A percentile compares a stretch with the other conserved stretches of the same genome.
Conservation (phyloP, 64 coral and sea anemone species). For the Exaiptasia diaphana region DNA sequence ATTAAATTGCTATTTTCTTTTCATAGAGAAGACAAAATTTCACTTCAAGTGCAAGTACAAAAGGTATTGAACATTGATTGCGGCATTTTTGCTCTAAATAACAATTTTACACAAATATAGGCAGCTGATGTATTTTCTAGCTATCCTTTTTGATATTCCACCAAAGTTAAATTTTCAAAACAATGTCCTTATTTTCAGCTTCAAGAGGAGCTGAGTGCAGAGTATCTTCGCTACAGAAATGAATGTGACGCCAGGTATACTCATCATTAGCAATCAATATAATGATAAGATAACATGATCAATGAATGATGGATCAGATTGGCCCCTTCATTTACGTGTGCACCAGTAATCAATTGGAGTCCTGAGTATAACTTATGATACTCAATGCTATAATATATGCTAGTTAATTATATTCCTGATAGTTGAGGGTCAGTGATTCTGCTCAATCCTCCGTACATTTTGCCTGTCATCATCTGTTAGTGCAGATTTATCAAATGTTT, state of each 20-base stretch:
- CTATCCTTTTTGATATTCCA: not conserved
- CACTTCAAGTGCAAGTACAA: slow-evolving; percentile 87
- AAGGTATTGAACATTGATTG: no score
- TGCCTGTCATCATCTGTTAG: no score
- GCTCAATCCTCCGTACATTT: no score
- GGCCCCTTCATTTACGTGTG: no score
- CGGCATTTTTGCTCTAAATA: no score
- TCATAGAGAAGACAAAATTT: slow-evolving; percentile 84
- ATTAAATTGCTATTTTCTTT: not conserved
- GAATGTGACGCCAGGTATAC: slow-evolving; percentile 93
- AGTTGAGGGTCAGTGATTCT: no score
- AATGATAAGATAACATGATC: no score
- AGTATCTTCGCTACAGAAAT: slow-evolving; percentile 90
- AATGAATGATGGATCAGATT: no score
- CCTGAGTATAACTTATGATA: no score
- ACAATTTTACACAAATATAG: not conserved
- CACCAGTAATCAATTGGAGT: no score
- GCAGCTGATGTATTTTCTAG: not conserved
- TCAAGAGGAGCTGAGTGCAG: slow-evolving; percentile 84
- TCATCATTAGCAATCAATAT: not conserved
- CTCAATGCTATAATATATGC: no score
- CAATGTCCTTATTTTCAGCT: slow-evolving; percentile 41
- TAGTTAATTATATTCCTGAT: no score
- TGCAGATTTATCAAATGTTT: not conserved
- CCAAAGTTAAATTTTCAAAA: not conserved